A percentile compares a stretch with the other conserved stretches of the same genome.
Evolutionary conservation across 2,113 vertebrate genomes (phyloP).

Genomic region (Ia io): DNA sequence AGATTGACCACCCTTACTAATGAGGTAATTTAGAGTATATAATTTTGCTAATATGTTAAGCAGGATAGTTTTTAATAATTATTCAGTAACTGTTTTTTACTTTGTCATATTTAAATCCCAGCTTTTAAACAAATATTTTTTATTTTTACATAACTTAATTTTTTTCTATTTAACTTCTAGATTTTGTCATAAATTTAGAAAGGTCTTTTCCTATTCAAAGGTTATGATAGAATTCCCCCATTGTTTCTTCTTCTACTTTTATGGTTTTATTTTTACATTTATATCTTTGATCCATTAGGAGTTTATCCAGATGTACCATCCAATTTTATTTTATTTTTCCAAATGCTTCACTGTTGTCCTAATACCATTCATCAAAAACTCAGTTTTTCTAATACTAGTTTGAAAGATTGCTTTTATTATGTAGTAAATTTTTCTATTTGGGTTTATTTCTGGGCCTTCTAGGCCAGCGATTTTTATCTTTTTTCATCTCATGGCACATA

Average conservation of each 20-base stretch:
- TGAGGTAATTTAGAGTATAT: background rate
- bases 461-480: background rate
- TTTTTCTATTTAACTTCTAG: background rate
- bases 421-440: background rate
- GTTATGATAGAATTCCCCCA: background rate
- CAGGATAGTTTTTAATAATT: background rate
- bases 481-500: background rate
- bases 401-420: background rate
- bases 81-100: background rate
- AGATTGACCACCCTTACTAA: background rate
- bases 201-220: background rate
- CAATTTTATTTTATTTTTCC: background rate
- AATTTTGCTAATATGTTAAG: background rate
- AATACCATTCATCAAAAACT: background rate
- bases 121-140: background rate
- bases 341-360: background rate
- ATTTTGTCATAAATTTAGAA: conserved; percentile 10
- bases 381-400: background rate
- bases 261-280: background rate
- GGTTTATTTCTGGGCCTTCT: background rate
- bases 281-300: background rate
- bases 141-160: background rate
- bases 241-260: background rate
- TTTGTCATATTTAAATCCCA: background rate
- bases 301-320: background rate